Evolutionary conservation across 2,888 invertebrate genomes (phyloP), one percentile per base, ranked within the genome.

Genomic region (Amphipoea lucens): DNA sequence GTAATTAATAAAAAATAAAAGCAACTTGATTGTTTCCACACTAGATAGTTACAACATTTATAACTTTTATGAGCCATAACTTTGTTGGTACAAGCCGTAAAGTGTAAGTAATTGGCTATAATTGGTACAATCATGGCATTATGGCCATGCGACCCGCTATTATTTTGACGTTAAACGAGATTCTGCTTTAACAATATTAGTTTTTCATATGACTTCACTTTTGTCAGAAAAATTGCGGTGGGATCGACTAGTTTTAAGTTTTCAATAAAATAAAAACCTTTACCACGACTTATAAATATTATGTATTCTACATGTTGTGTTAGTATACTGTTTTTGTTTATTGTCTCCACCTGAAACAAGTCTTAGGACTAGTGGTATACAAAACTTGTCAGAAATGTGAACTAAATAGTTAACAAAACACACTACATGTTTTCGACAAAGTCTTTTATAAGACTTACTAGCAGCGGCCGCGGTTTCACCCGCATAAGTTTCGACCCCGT

Each of bases 71-170:
- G 89, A 79, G 73, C 80, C 12, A 88, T 87, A 87, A 87, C 87
- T 79, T 82, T 79, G 77, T 74, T 63, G 65, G 48, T 72, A 73
- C 76, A 84, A 68, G 77, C 62, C 75, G 75, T 88, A 84, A 87
- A 87, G 57, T 70, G 74, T 79, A 78, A 75, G 87, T 87, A 89
- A 84, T 82, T 87, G 87, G 68, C 75, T 74, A 76, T 87, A 89
- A 89, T 88, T 88, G 87, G 85, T 81, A 70, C 85, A 88, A 82
- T 88, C 78, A 78, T 74, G 82, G 48, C 71, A 51, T 84, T 87
- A 88, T 77, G 74, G 40, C 68, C 78, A 78, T 80, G 79, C 69
- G 79, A 80, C 83, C 76, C 40, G 74, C 86, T 54, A 87, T 87
- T 82, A 87, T 76, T 76, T 67, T 71, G 63, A 66, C 72, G 60